Percentiles rank a stretch among this genome's conserved stretches.
Evolutionary conservation across 1,140 invertebrate species (phyloP).

Genomic region (Drosophila littoralis): DNA sequence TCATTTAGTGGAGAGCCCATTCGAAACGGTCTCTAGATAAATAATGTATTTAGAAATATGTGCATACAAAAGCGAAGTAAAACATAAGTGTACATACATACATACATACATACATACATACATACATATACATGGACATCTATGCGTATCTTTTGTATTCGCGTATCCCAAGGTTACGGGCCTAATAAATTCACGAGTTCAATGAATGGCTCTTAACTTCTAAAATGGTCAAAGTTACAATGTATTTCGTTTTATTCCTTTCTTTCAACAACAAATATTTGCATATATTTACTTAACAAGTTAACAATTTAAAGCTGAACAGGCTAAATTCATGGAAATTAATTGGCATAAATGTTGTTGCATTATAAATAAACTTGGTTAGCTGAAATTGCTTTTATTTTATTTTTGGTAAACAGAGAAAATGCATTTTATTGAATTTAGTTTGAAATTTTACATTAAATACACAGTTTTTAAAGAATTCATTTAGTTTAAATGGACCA

Average conservation of each 20-base stretch:
- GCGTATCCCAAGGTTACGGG: background rate
- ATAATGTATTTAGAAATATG: conserved; percentile 15
- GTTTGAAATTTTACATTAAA: background rate
- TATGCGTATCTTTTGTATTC: background rate
- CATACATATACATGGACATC: background rate
- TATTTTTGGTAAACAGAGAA: background rate
- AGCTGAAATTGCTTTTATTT: background rate
- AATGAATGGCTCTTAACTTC: background rate
- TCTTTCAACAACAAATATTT: background rate
- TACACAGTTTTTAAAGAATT: background rate
- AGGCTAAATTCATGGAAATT: background rate
- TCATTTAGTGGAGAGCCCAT: conserved; percentile 14
- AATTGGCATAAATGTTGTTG: background rate
- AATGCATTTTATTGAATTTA: background rate
- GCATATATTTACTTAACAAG: background rate
- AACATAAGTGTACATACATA: background rate
- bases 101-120: conserved; percentile 4
- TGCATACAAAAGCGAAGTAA: background rate
- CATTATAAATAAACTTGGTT: background rate
- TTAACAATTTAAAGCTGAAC: background rate
- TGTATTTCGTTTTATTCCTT: background rate
- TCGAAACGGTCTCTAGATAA: conserved; percentile 8
- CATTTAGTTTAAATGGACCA: too few relatives aligned
- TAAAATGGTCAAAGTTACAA: background rate
- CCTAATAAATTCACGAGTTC: conserved; percentile 6